A percentile compares a stretch with the other conserved stretches of the same genome.
Evolutionary conservation across 1,140 invertebrate species (phyloP).

Genomic region (Drosophila sp.): DNA sequence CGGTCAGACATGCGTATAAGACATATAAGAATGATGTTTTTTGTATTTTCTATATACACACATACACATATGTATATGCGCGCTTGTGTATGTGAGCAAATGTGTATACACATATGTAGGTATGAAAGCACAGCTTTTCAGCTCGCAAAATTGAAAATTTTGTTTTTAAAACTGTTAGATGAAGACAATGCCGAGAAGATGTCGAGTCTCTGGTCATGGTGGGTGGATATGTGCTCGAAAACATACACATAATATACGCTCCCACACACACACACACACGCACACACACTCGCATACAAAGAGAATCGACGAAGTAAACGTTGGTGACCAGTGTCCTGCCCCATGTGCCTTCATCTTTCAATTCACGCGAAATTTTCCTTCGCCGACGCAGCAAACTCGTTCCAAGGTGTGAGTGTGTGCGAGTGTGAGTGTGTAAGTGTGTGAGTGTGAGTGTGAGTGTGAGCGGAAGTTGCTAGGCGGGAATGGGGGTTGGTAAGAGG

Average conservation of each 20-base stretch:
- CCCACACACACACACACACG: conserved; percentile 31
- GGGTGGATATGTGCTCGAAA: conserved; percentile 51
- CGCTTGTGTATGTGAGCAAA: not conserved
- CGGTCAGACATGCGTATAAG: conserved; percentile 31
- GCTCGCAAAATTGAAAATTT: conserved; percentile 71
- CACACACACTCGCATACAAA: conserved; percentile 8
- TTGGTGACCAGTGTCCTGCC: conserved; percentile 73
- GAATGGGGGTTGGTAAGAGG: not conserved
- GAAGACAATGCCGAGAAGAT: conserved; percentile 61
- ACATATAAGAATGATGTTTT: conserved; percentile 5
- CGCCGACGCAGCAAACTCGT: conserved; percentile 51
- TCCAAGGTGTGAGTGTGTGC: conserved; percentile 54
- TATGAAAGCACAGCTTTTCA: conserved; percentile 50
- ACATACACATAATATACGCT: conserved; percentile 57
- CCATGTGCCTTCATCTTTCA: conserved; percentile 79
- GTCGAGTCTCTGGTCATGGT: conserved; percentile 14
- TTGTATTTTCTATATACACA: not conserved
- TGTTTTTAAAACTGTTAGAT: conserved; percentile 70
- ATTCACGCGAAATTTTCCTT: conserved; percentile 83
- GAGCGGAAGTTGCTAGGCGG: conserved; percentile 24
- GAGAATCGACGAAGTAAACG: conserved; percentile 34
- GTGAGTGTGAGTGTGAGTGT: conserved; percentile 34
- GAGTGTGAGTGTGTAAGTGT: conserved; percentile 28
- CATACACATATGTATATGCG: conserved; percentile 2
- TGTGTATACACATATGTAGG: conserved; percentile 20